These are phyloP conservation scores for Unio pictorum DNA, from an alignment of 2,888 invertebrate species.

Conservation along the genomic window DNA sequence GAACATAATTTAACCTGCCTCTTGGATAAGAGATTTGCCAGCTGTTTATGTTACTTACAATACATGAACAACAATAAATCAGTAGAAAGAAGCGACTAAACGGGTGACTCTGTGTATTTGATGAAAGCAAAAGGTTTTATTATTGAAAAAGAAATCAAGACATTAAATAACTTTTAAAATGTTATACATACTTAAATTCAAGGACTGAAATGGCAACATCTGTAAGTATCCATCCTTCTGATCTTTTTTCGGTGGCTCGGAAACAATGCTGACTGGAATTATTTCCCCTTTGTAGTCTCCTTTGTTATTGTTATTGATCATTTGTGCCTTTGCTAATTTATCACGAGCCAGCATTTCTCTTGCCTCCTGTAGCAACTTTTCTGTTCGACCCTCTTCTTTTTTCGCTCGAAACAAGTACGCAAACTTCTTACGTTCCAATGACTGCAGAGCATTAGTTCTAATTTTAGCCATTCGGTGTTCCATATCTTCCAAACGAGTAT, in stretches of 20 bases:
- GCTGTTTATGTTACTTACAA: too few species aligned
- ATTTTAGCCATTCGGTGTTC: constrained; percentile 57
- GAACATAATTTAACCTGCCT: too few species aligned
- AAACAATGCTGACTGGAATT: constrained; percentile 58
- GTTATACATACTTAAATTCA: constrained; percentile 33
- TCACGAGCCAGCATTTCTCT: constrained; percentile 43
- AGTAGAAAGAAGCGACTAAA: background rate
- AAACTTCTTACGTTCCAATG: constrained; percentile 59
- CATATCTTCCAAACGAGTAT: constrained; percentile 57
- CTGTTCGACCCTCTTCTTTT: constrained; percentile 42
- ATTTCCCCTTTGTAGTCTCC: constrained; percentile 59
- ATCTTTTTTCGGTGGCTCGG: constrained; percentile 20
- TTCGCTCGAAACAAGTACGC: constrained; percentile 58
- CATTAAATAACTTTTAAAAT: too few species aligned
- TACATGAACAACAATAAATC: too few species aligned
- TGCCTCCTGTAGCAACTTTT: constrained; percentile 47
- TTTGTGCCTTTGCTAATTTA: constrained; percentile 27
- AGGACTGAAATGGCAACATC: constrained; percentile 29
- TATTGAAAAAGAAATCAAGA: too few species aligned
- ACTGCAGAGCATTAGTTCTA: constrained; percentile 57
- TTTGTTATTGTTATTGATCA: constrained; percentile 17
- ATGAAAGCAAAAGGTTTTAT: too few species aligned
- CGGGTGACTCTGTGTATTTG: too few species aligned
- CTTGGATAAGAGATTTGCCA: too few species aligned
- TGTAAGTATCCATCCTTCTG: constrained; percentile 21